Conservation (phyloP, 2,888 invertebrate genomes). For the Cosmorhoe ocellata region DNA sequence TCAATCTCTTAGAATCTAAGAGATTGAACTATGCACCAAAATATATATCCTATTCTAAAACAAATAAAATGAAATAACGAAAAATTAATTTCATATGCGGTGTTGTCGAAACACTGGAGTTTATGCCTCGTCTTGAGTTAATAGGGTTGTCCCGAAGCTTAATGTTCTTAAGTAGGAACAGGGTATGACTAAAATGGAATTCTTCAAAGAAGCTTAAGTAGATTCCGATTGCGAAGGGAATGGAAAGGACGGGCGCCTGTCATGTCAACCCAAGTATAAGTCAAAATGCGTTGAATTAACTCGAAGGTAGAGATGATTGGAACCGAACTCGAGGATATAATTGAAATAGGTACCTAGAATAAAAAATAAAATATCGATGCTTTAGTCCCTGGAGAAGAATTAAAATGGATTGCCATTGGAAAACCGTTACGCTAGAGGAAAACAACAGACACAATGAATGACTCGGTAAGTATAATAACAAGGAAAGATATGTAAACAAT, state of each 20-base stretch:
- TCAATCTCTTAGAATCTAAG: too few species aligned
- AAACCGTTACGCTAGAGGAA: slow-evolving; percentile 12
- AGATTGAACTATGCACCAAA: too few species aligned
- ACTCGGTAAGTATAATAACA: slow-evolving; percentile 15
- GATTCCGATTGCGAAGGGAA: slow-evolving; percentile 18
- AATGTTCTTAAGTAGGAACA: too few species aligned
- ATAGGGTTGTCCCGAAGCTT: too few species aligned
- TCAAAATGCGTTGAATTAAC: slow-evolving; percentile 3
- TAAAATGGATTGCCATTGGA: neutral
- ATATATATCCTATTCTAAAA: too few species aligned
- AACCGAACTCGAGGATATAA: slow-evolving; percentile 1
- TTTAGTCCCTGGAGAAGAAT: neutral
- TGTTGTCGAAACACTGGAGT: too few species aligned
- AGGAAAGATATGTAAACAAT: slow-evolving; percentile 29
- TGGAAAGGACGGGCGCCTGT: slow-evolving; percentile 11
- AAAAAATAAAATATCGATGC: too few species aligned
- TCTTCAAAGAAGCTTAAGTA: slow-evolving; percentile 20
- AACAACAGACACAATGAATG: slow-evolving; percentile 14
- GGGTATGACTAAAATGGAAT: slow-evolving; percentile 25
- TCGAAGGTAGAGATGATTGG: slow-evolving; percentile 5
- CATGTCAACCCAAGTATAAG: slow-evolving; percentile 13
- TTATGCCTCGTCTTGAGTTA: too few species aligned
- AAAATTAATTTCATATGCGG: too few species aligned
- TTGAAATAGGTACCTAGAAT: slow-evolving; percentile 6
- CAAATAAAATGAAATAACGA: too few species aligned